Evolutionary conservation across 2,888 invertebrate genomes (phyloP).

Genomic region (Zele albiditarsus): DNA sequence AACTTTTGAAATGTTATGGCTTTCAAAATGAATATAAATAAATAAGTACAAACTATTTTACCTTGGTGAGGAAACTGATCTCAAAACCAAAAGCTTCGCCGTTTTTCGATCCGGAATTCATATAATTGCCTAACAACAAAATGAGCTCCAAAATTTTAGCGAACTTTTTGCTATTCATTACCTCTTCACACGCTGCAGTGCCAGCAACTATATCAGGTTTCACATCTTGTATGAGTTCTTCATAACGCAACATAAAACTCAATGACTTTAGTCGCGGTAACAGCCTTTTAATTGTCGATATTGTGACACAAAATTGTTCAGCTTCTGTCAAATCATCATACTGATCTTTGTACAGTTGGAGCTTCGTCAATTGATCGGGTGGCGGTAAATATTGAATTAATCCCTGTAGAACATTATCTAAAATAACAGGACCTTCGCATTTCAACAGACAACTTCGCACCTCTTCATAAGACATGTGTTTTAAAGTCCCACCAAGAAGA

Average conservation of each 20-base stretch:
- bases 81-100: slow-evolving; percentile 97
- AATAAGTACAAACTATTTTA: slow-evolving; percentile 66
- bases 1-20: slow-evolving; percentile 22
- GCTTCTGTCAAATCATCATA: slow-evolving; percentile 91
- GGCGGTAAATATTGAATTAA: slow-evolving; percentile 94
- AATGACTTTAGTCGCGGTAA: slow-evolving; percentile 90
- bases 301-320: slow-evolving; percentile 94
- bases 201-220: slow-evolving; percentile 96
- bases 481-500: slow-evolving; percentile 87
- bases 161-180: slow-evolving; percentile 91
- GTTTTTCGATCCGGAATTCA: slow-evolving; percentile 96
- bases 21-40: neutral
- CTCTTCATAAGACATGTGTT: slow-evolving; percentile 87
- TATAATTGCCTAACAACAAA: slow-evolving; percentile 93
- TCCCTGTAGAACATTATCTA: slow-evolving; percentile 90
- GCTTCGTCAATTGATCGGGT: slow-evolving; percentile 89
- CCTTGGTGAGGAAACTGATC: slow-evolving; percentile 95
- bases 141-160: slow-evolving; percentile 91
- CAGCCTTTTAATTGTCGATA: slow-evolving; percentile 91
- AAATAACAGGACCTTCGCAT: slow-evolving; percentile 90
- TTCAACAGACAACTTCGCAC: slow-evolving; percentile 87
- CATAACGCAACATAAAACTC: slow-evolving; percentile 90
- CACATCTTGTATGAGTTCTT: slow-evolving; percentile 89
- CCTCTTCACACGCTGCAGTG: slow-evolving; percentile 96
- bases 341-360: slow-evolving; percentile 85